Evolutionary conservation across 2,797 vertebrate genomes (phyloP).

Genomic region (Melanitta fusca): DNA sequence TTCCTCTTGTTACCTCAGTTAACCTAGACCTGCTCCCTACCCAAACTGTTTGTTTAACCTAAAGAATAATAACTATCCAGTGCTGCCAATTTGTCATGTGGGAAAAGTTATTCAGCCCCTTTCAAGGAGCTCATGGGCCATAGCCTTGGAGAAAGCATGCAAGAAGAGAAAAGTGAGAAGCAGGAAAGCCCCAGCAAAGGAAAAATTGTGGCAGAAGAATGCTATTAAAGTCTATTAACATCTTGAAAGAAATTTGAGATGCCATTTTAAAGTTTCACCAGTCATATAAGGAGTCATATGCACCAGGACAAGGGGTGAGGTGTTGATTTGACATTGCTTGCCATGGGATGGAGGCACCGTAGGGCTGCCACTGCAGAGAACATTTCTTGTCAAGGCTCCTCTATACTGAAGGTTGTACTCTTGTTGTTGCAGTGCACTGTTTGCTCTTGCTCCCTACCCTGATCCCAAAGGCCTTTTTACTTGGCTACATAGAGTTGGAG

Average conservation of each 20-base stretch:
- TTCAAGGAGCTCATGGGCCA: background rate
- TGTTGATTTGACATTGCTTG: background rate
- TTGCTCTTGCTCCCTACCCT: background rate
- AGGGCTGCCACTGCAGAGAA: background rate
- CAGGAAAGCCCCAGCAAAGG: background rate
- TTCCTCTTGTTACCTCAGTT: slow-evolving; percentile 56
- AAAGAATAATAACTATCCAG: slow-evolving; percentile 58
- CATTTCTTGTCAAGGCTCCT: accelerated
- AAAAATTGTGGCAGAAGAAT: background rate
- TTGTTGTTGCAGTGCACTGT: accelerated
- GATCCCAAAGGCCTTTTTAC: background rate
- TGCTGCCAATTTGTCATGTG: slow-evolving; percentile 52
- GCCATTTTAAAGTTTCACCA: background rate
- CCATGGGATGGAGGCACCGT: background rate
- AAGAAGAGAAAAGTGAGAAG: slow-evolving; percentile 21
- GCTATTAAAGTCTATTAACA: background rate
- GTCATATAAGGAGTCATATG: background rate
- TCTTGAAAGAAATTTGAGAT: background rate
- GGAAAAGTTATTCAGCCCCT: slow-evolving; percentile 35
- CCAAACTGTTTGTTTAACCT: slow-evolving; percentile 66
- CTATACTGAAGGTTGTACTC: background rate
- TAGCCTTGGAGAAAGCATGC: slow-evolving; percentile 7
- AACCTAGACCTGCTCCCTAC: slow-evolving; percentile 61
- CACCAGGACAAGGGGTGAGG: accelerated
- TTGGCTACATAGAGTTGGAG: background rate